Evolutionary conservation across 2,888 invertebrate species (phyloP), one percentile per base, ranked within the genome.

Genomic region (Thereva nobilitata): DNA sequence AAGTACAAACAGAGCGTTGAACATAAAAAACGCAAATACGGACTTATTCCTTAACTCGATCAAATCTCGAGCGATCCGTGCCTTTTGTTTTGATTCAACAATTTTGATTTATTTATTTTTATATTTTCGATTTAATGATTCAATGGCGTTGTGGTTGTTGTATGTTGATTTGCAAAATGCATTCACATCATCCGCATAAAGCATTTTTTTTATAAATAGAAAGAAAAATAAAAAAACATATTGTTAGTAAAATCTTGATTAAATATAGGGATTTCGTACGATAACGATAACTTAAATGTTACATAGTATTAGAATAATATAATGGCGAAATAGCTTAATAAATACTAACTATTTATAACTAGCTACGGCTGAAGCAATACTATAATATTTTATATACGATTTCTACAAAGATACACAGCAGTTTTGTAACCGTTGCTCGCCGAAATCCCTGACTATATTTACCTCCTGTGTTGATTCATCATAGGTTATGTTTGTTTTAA

Each of bases 1-100:
- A 85, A 98, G 90, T 82, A 97, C 95, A 89, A 97, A 98, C 81
- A 98, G 89, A 83, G 97, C 94, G 89, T 98, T 99, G 87, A 97
- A 92, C 97, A 98, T 97, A 86, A 97, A 92, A 89, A 97, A 97
- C 81, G 93, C 94, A 84, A 96, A 95, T 79, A 95, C 95, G 78
- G 94, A 93, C 83, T 96, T 95, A 89, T 97, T 97, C 80, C 97
- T 87, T 80, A 97, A 89, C 81, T 96, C 96, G 81, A 93, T 88
- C 83, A 98, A 87, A 83, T 96, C 95, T 77, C 86, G 85, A 78
- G 93, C 93, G 79, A 94, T 91, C 81, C 93, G 88, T 80, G 89
- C 92, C 93, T 94, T 87, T 83, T 61, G 64, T 44, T 5, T 54
- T 34, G 34, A 38, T 10, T 34, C 45, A 23, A 47, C 49, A 45